Base-by-base conservation (phyloP, 2,888 invertebrate species). In the Lycaena phlaeas region DNA sequence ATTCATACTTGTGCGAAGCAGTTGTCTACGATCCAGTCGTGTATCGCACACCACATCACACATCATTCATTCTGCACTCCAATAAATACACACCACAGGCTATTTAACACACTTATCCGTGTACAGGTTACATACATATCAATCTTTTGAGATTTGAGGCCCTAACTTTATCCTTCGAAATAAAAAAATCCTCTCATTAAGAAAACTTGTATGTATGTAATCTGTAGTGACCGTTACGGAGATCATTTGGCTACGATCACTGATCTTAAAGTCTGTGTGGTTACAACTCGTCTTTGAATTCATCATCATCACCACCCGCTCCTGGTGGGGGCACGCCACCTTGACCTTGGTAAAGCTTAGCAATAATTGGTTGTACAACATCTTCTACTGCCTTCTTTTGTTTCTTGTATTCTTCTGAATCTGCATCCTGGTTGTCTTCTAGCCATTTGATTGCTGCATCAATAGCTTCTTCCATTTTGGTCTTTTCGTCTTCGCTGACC, bases 381-480 rank as follows among this genome's bases (percentile, higher is more conserved):
- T 95, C 94, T 69, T 98, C 97, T 38, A 99, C 86, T 53, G 95
- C 92, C 72, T 98, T 97, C 91, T 94, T 98, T 70, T 97, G 95
- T 64, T 92, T 92, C 75, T 96, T 95, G 85, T 94, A 95, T 44
- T 96, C 96, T 57, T 96, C 96, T 0, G 92, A 88, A 46, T 97
- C 96, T 0, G 94, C 93, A 59, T 97, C 96, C 60, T 92, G 92
- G 79, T 99, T 97, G 54, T 93, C 92, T 75, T 99, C 98, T 50
- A 99, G 86, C 98, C 98, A 99, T 64, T 97, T 96, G 73, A 99
- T 98, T 52, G 96, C 92, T 56, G 95, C 97, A 45, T 98, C 97
- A 52, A 98, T 93, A n/a, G 94, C 96, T 57, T 93, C 92, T 66
- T 97, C 96, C 89, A 99, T 94, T 65, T 95, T 97, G 4, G 91